phyloP scores from a whole-genome alignment of 2,797 vertebrate genomes.

The Falco naumanni region DNA sequence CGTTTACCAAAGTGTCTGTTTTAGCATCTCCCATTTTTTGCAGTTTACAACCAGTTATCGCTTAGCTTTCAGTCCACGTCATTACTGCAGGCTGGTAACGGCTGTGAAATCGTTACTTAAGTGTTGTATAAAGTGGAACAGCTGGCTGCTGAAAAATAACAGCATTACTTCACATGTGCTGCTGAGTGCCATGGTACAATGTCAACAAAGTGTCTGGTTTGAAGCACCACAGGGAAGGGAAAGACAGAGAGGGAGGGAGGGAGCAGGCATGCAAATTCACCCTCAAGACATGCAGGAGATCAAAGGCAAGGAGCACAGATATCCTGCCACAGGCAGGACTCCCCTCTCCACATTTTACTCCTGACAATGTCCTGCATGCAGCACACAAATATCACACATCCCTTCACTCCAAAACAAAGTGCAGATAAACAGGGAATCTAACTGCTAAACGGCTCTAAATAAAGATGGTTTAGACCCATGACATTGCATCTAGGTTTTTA shows the following conservation, averaged over 20 bases:
- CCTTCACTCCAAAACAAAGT: neutral
- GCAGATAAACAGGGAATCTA: neutral
- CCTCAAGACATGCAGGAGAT: neutral
- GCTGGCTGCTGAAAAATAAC: slow-evolving; percentile 42
- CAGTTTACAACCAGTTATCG: slow-evolving; percentile 2
- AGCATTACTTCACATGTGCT: neutral
- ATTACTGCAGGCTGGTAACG: slow-evolving; percentile 37
- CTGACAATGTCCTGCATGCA: neutral
- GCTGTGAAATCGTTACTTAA: slow-evolving; percentile 58
- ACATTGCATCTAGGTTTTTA: slow-evolving; percentile 13
- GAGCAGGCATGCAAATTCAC: neutral
- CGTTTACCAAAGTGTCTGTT: slow-evolving; percentile 33
- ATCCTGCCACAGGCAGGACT: neutral
- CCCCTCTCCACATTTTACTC: rapidly evolving
- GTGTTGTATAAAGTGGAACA: slow-evolving; percentile 37
- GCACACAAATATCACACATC: neutral
- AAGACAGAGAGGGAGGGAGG: neutral
- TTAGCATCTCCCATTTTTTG: neutral
- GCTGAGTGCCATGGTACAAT: neutral
- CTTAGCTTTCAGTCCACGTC: slow-evolving; percentile 43
- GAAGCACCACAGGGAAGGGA: neutral
- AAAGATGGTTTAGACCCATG: neutral
- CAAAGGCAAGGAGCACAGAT: neutral
- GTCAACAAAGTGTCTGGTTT: neutral
- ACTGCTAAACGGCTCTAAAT: neutral